These are phyloP conservation scores for Thaleichthys pacificus DNA, from an alignment of 2,797 vertebrate genomes.

Conservation along the genomic window DNA sequence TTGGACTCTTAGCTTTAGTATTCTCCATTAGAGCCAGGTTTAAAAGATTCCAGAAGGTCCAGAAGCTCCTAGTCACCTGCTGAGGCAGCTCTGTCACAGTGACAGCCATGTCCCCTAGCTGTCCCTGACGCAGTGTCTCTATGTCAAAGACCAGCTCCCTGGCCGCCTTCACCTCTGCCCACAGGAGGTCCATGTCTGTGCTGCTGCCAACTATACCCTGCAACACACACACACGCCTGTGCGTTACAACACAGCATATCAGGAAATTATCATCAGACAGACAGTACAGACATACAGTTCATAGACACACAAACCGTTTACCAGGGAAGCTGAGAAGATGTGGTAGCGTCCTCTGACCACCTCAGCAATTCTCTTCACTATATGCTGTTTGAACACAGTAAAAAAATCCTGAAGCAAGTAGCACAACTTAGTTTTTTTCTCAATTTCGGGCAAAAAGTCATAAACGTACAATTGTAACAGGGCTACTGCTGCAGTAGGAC, in stretches of 20 bases:
- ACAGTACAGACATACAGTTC: not conserved
- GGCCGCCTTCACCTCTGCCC: conserved; percentile 71
- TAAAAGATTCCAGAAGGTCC: accelerated
- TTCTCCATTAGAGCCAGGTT: not conserved
- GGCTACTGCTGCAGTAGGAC: conserved; percentile 66
- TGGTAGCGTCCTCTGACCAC: conserved; percentile 66
- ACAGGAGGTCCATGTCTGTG: conserved; percentile 64
- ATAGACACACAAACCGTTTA: conserved; percentile 6
- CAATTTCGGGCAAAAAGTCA: not conserved
- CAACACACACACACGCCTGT: not conserved
- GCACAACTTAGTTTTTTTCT: too few relatives aligned
- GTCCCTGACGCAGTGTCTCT: conserved; percentile 56
- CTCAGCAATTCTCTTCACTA: conserved; percentile 68
- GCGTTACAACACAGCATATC: not conserved
- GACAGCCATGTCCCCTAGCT: conserved; percentile 40
- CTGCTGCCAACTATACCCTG: conserved; percentile 60
- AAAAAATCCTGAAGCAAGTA: too few relatives aligned
- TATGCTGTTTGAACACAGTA: conserved; percentile 45
- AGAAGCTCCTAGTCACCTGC: conserved; percentile 56
- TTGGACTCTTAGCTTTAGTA: too few relatives aligned
- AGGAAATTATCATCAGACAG: not conserved
- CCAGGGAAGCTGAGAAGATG: conserved; percentile 60
- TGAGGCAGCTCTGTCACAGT: conserved; percentile 25
- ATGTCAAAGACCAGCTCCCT: conserved; percentile 60
- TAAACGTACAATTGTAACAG: conserved; percentile 67